Evolutionary conservation across 2,888 invertebrate species (phyloP), one percentile per base, ranked within the genome.

Genomic region (Spilosoma lubricipeda): DNA sequence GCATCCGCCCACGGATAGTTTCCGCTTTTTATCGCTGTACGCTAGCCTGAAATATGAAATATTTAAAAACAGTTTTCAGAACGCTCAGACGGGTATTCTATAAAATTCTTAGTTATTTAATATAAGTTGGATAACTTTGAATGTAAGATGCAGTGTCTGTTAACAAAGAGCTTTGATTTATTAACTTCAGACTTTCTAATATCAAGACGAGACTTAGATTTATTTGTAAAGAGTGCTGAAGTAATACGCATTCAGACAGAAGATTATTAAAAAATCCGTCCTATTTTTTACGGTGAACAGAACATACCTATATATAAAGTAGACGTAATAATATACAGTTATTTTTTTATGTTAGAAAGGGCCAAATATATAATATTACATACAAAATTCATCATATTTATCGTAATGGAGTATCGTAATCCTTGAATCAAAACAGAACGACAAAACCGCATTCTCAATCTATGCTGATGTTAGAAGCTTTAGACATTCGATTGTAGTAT

Each of bases 1-100:
- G 75, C 80, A 72, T 82, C 84, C 86, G 82, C 73, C 78, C 77
- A 64, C 78, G 77, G 79, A 84, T 87, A 83, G 82, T 80, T 83
- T 85, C 86, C 88, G 83, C 77, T 78, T 80, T 78, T 84, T 86
- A 81, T 86, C 80, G 82, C 76, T 72, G 78, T 74, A 63, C 70
- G 63, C 36, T 68, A 72, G 67, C 67, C 42, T 70, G 70, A 72
- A 78, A 71, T 83, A 74, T 75, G 73, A 72, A 75, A 64, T 70
- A 77, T 77, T 74, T 42, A 42, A 42, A 70, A 65, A n/a, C 48
- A 33, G 15, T 42, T 65, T 70, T 72, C n/a, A 75, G 69, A 52
- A 76, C 69, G 18, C 65, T 23, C 65, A 59, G 59, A 59, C 59
- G n/a, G 23, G 13, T 30, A 30, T 63, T 30, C 5, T 30, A 15